phyloP scores from a whole-genome alignment of 2,888 invertebrate genomes.

The Drosophila picticornis region DNA sequence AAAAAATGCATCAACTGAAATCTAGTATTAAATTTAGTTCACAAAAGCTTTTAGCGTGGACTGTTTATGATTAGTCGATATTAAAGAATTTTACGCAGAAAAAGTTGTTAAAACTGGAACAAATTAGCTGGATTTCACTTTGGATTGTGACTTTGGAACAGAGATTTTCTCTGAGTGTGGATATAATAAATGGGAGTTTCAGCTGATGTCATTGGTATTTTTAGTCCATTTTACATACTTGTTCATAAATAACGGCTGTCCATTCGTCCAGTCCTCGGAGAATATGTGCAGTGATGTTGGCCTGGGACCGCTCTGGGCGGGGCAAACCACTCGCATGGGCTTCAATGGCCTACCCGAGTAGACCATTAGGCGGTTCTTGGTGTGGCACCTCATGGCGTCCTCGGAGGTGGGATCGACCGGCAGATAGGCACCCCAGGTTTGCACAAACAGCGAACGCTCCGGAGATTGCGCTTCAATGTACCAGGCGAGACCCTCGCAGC shows the following conservation, averaged over 20 bases:
- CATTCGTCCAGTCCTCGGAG: slow-evolving; percentile 90
- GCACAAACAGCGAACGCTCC: slow-evolving; percentile 92
- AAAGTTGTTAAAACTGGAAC: not conserved
- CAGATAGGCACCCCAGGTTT: slow-evolving; percentile 93
- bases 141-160: not conserved
- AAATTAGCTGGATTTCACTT: not conserved
- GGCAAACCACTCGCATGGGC: slow-evolving; percentile 89
- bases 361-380: slow-evolving; percentile 91
- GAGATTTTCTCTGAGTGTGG: not conserved
- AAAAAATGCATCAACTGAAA: not conserved
- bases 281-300: slow-evolving; percentile 91
- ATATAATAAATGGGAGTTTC: not conserved
- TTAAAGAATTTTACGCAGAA: not conserved
- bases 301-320: slow-evolving; percentile 88
- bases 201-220: not conserved
- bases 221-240: slow-evolving; percentile 80
- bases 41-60: too few species aligned
- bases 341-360: slow-evolving; percentile 90
- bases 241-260: slow-evolving; percentile 84
- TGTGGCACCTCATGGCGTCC: slow-evolving; percentile 90
- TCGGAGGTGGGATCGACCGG: slow-evolving; percentile 88
- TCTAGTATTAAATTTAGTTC: not conserved
- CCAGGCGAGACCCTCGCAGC: slow-evolving; percentile 88
- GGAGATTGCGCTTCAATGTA: slow-evolving; percentile 91
- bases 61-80: not conserved